phyloP scores from a whole-genome alignment of 2,888 invertebrate genomes.

The Lampropteryx suffumata region DNA sequence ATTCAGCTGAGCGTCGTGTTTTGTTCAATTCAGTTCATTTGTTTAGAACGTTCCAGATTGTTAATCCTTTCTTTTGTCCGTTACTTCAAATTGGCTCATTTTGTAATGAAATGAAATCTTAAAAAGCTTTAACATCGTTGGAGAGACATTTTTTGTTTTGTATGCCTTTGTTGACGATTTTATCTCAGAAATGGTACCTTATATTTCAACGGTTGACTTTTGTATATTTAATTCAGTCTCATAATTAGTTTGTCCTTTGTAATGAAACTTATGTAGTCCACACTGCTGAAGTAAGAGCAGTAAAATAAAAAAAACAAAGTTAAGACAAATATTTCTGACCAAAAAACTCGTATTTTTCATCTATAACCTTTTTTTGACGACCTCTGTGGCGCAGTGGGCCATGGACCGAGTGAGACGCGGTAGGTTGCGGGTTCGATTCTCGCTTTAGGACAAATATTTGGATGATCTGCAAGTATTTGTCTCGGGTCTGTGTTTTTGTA shows the following conservation, averaged over 20 bases:
- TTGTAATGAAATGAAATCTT: conserved; percentile 41
- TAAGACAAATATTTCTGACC: too few relatives aligned
- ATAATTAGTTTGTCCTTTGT: conserved; percentile 7
- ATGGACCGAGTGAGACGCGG: too few relatives aligned
- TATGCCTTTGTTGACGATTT: conserved; percentile 9
- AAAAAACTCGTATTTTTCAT: too few relatives aligned
- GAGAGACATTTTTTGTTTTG: conserved; percentile 15
- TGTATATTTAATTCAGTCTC: conserved; percentile 5
- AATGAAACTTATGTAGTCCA: too few relatives aligned
- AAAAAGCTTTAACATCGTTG: conserved; percentile 11
- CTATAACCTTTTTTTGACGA: too few relatives aligned
- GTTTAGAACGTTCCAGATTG: conserved; percentile 48
- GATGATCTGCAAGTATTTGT: too few relatives aligned
- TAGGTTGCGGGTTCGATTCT: too few relatives aligned
- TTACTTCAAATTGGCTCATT: conserved; percentile 56
- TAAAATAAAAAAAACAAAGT: too few relatives aligned
- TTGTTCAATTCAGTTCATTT: conserved; percentile 51
- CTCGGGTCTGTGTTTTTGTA: too few relatives aligned
- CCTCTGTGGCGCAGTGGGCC: too few relatives aligned
- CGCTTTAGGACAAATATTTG: too few relatives aligned
- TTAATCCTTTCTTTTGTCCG: conserved; percentile 50
- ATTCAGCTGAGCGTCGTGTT: conserved; percentile 41
- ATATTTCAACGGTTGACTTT: background rate
- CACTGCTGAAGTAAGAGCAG: too few relatives aligned
- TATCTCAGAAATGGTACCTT: background rate